Evolutionary conservation across 2,888 invertebrate species (phyloP).

Genomic region (Desoria tigrina): DNA sequence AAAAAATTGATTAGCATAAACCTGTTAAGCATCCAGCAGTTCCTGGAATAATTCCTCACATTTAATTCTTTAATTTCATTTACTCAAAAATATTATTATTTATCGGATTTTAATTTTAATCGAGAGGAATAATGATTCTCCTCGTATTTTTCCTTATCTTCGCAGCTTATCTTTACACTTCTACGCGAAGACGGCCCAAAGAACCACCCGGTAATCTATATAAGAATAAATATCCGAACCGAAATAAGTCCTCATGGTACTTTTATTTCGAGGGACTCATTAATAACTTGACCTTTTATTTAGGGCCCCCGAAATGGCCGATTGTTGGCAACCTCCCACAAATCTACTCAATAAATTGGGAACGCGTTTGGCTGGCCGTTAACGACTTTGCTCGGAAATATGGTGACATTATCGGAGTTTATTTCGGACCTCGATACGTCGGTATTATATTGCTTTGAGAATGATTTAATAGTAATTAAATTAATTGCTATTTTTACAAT

Average conservation of each 20-base stretch:
- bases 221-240: no score
- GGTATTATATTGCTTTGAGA: constrained; percentile 14
- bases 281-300: no score
- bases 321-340: constrained; percentile 45
- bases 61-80: no score
- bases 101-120: no score
- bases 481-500: no score
- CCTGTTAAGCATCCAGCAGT: no score
- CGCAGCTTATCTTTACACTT: constrained; percentile 13
- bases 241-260: no score
- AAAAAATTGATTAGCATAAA: no score
- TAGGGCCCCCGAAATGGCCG: constrained; percentile 41
- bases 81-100: no score
- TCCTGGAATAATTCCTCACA: no score
- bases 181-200: constrained; percentile 25
- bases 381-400: constrained; percentile 34
- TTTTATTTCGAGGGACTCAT: no score
- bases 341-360: constrained; percentile 43
- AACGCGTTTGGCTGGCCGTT: constrained; percentile 39
- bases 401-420: constrained; percentile 40
- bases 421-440: constrained; percentile 40
- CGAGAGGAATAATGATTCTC: constrained; percentile 22
- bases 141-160: constrained; percentile 23
- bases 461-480: neutral
- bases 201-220: constrained; percentile 36